Conservation (phyloP, 2,888 invertebrate species). For the Ichneumoninae sp. region DNA sequence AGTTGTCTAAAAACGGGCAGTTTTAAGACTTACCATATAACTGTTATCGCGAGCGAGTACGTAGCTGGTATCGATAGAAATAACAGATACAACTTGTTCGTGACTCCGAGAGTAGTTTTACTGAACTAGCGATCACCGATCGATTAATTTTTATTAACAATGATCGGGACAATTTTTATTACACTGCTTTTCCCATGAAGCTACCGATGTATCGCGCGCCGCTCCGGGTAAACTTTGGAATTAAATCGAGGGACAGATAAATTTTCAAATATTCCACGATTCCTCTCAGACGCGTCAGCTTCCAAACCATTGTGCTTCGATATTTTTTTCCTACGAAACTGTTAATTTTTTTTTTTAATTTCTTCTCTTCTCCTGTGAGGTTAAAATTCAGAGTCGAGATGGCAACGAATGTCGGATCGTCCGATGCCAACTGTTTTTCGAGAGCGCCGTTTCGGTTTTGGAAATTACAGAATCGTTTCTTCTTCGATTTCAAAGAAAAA, state of each 20-base stretch:
- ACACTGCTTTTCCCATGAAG: slow-evolving; percentile 70
- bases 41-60: background rate
- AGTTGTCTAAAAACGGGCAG: slow-evolving; percentile 2
- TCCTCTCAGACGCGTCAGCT: slow-evolving; percentile 53
- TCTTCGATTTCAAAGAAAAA: no score
- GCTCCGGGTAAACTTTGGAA: slow-evolving; percentile 66
- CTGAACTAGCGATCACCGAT: background rate
- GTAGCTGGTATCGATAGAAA: background rate
- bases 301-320: slow-evolving; percentile 67
- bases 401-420: slow-evolving; percentile 21
- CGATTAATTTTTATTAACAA: slow-evolving; percentile 58
- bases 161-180: slow-evolving; percentile 51
- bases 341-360: slow-evolving; percentile 62
- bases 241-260: slow-evolving; percentile 62
- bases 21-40: background rate
- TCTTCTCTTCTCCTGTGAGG: slow-evolving; percentile 27
- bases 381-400: slow-evolving; percentile 45
- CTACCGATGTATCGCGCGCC: slow-evolving; percentile 60
- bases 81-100: background rate
- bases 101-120: slow-evolving; percentile 1
- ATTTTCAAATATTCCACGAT: slow-evolving; percentile 61
- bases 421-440: slow-evolving; percentile 54
- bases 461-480: background rate
- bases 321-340: slow-evolving; percentile 50
- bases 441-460: background rate